Conservation (phyloP, 2,888 invertebrate genomes). For the Agrenia bidenticulata region DNA sequence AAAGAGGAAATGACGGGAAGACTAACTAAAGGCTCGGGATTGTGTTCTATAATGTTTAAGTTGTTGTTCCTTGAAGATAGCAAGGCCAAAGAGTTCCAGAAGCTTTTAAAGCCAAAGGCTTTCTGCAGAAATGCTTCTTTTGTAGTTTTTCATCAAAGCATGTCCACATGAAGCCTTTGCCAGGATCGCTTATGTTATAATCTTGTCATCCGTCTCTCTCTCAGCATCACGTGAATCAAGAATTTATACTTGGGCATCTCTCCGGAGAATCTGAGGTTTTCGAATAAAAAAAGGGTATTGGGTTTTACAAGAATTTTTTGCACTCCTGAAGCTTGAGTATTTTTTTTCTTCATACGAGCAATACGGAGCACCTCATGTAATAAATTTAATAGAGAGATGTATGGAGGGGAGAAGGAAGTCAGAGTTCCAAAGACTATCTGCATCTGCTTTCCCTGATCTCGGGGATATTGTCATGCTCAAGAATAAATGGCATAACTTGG, state of each 20-base stretch:
- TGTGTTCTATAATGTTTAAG: no score
- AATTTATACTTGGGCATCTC: not conserved
- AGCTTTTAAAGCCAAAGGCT: constrained; percentile 11
- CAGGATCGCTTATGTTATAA: constrained; percentile 6
- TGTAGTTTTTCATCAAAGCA: constrained; percentile 21
- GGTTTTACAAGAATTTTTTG: not conserved
- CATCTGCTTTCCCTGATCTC: no score
- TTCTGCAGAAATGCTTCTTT: constrained; percentile 10
- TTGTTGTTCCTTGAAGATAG: no score
- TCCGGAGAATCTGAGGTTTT: not conserved
- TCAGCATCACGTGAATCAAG: constrained; percentile 10
- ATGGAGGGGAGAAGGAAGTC: no score
- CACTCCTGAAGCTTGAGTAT: no score
- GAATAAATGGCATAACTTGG: constrained; percentile 19
- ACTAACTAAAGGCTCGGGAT: not conserved
- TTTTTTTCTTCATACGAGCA: no score
- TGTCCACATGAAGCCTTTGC: constrained; percentile 10
- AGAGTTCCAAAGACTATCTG: no score
- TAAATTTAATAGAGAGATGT: no score
- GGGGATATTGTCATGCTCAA: constrained; percentile 10
- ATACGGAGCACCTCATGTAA: no score
- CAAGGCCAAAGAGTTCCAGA: not conserved
- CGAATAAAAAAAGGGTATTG: not conserved
- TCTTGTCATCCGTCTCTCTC: constrained; percentile 11
- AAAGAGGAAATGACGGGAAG: not conserved